Conservation (phyloP, 1,140 invertebrate species). For the Oncopodura yosiiana region DNA sequence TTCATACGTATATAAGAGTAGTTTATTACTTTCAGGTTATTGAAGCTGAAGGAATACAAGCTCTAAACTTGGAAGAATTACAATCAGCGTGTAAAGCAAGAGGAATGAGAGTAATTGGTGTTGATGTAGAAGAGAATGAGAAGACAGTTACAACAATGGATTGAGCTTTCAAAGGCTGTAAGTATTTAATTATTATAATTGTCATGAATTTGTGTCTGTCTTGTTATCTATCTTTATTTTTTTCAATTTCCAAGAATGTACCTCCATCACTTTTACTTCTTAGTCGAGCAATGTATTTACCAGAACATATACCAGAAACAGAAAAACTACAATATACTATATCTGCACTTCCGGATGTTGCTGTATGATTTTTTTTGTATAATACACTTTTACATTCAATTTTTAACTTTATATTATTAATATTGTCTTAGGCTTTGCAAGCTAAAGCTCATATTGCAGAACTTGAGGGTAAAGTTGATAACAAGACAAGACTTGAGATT, state of each 20-base stretch:
- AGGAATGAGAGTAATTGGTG: slow-evolving; percentile 92
- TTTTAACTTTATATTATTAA: slow-evolving; percentile 4
- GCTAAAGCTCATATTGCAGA: slow-evolving; percentile 90
- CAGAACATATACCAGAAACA: slow-evolving; percentile 69
- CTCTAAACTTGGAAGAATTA: slow-evolving; percentile 72
- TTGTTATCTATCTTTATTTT: too few species aligned
- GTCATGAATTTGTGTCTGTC: too few species aligned
- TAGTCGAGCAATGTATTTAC: slow-evolving; percentile 84
- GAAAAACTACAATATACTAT: slow-evolving; percentile 91
- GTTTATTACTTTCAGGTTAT: slow-evolving; percentile 72
- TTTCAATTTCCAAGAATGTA: slow-evolving; percentile 86
- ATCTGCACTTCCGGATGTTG: slow-evolving; percentile 73
- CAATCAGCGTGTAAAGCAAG: slow-evolving; percentile 84
- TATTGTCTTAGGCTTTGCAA: slow-evolving; percentile 47
- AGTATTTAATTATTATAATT: too few species aligned
- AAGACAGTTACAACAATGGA: slow-evolving; percentile 84
- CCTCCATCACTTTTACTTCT: slow-evolving; percentile 85
- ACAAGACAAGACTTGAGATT: slow-evolving; percentile 79
- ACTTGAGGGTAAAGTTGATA: slow-evolving; percentile 87
- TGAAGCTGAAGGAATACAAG: slow-evolving; percentile 85
- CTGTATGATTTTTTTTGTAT: slow-evolving; percentile 48
- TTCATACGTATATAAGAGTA: not conserved
- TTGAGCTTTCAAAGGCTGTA: too few species aligned
- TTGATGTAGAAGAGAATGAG: slow-evolving; percentile 76
- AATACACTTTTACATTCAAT: slow-evolving; percentile 1